Base-by-base conservation (phyloP, 2,113 vertebrate genomes). In the Alexandromys fortis region DNA sequence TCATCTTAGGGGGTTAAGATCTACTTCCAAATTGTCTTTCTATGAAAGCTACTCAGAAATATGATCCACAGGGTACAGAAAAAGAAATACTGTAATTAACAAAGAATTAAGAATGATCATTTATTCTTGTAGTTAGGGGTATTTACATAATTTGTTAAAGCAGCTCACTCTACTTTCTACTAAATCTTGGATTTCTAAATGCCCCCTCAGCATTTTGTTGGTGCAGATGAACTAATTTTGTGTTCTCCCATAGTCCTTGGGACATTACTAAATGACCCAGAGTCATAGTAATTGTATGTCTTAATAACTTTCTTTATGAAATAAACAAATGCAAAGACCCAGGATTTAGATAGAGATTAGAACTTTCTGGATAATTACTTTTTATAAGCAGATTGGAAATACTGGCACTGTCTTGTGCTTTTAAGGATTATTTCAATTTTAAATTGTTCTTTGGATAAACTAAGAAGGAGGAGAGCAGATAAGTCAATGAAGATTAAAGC, bases 401-500 rank as follows among this genome's bases (percentile, higher is more conserved):
- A 94, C 52, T 93, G 28, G 78, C 7, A 55, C 55, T 92, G 14
- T 7, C 67, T 94, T 95, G 21, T 91, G 30, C n/a, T 86, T 63
- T 72, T 92, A 85, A 79, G 58, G 45, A 58, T 88, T 96, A 9
- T 73, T 96, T 93, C 45, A 19, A 19, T 76, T 38, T 94, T 89
- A 95, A 94, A 94, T 92, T 94, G 82, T 67, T 89, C 47, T 76
- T 96, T 97, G 49, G 13, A 70, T 90, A 86, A 92, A 91, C 68
- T 16, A 79, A 67, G 79, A 82, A 19, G 26, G n/a, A 90, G 19
- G 79, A 79, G 21, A 82, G 0, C 10, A 83, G 68, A 68, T 63
- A 65, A 90, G 7, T 42, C 13, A 92, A 14, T 1, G 5, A 93
- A 75, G 26, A 55, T 33, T 93, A 91, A 87, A 35, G n/a, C 63